Evolutionary conservation across 2,888 invertebrate species (phyloP).

Genomic region (Agriopis marginaria): DNA sequence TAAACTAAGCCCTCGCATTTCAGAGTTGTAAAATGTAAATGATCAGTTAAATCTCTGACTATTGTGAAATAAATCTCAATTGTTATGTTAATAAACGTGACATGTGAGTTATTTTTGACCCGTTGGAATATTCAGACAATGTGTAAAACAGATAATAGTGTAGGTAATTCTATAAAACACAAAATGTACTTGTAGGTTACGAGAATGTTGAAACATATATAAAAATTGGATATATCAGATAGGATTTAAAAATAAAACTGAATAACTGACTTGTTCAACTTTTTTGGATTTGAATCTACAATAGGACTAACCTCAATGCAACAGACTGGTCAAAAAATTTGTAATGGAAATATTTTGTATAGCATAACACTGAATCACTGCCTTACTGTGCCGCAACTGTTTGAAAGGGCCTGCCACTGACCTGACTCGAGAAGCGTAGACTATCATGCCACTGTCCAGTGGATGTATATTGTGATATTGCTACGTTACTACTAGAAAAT

Average conservation of each 20-base stretch:
- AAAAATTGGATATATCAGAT: conserved; percentile 76
- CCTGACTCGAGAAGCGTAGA: conserved; percentile 45
- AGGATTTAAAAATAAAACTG: conserved; percentile 75
- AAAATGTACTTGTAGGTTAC: conserved; percentile 84
- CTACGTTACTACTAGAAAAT: conserved; percentile 35
- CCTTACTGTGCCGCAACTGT: conserved; percentile 84
- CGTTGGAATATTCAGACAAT: conserved; percentile 78
- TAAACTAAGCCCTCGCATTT: conserved; percentile 79
- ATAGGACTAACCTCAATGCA: conserved; percentile 82
- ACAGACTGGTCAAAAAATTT: conserved; percentile 84
- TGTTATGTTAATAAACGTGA: conserved; percentile 49
- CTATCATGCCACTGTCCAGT: conserved; percentile 9
- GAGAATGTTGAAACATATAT: conserved; percentile 83
- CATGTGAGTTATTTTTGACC: conserved; percentile 75
- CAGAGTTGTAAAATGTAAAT: conserved; percentile 72
- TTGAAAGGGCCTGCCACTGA: conserved; percentile 62
- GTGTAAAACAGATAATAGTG: conserved; percentile 79
- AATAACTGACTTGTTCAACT: conserved; percentile 81
- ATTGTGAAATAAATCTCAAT: conserved; percentile 58
- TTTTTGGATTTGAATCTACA: conserved; percentile 86
- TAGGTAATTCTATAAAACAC: conserved; percentile 81
- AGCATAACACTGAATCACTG: conserved; percentile 84
- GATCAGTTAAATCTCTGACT: conserved; percentile 56
- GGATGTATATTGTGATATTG: conserved; percentile 35
- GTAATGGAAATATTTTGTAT: conserved; percentile 84